These are phyloP conservation scores for Toxotes chatareus DNA, from an alignment of 2,113 vertebrate genomes.

Conservation along the genomic window DNA sequence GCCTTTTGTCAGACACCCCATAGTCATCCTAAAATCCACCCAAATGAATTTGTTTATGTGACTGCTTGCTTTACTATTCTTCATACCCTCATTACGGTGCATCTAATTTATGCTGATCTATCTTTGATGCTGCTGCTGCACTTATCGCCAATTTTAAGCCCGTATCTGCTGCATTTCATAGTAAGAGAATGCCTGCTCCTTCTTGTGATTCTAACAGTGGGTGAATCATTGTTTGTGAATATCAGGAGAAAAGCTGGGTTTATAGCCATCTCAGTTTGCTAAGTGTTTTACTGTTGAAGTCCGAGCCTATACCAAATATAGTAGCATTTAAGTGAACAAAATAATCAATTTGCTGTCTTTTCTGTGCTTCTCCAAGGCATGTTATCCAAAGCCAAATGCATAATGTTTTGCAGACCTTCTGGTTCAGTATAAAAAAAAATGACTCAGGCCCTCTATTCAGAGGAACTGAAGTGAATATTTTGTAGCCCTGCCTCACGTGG, in stretches of 20 bases:
- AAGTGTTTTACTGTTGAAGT: not conserved
- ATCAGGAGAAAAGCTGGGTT: not conserved
- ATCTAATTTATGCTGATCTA: not conserved
- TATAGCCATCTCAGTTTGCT: not conserved
- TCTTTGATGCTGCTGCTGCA: not conserved
- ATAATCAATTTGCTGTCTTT: conserved; percentile 22
- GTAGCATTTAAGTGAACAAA: not conserved
- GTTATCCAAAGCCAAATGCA: conserved; percentile 7
- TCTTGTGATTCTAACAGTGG: not conserved
- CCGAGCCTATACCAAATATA: not conserved
- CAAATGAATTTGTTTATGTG: no score
- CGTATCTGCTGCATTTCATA: not conserved
- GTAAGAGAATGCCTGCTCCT: not conserved
- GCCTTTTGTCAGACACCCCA: not conserved
- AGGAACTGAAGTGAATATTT: conserved; percentile 29
- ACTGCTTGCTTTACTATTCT: not conserved
- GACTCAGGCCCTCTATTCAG: conserved; percentile 4
- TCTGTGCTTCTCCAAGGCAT: conserved; percentile 1
- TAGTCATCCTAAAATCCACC: no score
- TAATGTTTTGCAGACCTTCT: conserved; percentile 45
- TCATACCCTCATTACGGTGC: no score
- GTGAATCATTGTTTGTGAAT: not conserved
- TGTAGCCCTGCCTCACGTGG: conserved; percentile 5
- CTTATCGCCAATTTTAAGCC: not conserved
- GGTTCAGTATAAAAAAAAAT: conserved; percentile 20